Evolutionary conservation across 2,797 vertebrate species (phyloP).

Genomic region (Anas flavirostris): DNA sequence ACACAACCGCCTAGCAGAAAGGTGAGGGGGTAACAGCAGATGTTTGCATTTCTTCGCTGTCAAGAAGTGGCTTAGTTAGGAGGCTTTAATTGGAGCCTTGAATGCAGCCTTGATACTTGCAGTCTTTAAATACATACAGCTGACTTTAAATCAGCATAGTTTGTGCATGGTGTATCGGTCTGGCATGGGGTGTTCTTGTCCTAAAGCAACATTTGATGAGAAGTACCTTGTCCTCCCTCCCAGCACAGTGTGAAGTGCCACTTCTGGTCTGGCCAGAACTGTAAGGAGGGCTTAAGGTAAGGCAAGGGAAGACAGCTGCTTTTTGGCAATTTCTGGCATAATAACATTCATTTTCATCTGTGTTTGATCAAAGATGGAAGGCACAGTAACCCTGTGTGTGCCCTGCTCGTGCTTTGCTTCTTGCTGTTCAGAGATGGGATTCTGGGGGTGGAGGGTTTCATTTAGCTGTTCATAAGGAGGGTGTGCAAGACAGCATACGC

Average conservation of each 20-base stretch:
- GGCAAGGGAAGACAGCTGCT: not conserved
- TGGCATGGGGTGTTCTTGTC: not conserved
- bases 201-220: not conserved
- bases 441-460: not conserved
- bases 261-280: not conserved
- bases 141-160: accelerated
- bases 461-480: not conserved
- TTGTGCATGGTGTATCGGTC: not conserved
- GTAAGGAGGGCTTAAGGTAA: no score
- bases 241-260: not conserved
- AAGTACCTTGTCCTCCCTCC: no score
- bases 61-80: not conserved
- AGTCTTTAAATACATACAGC: not conserved
- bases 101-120: not conserved
- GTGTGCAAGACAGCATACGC: not conserved
- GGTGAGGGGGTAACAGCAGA: not conserved
- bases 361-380: not conserved
- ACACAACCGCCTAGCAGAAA: not conserved
- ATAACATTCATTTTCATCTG: not conserved
- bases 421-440: not conserved
- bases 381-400: not conserved
- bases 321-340: not conserved
- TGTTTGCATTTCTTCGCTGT: not conserved
- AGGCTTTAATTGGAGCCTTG: not conserved
- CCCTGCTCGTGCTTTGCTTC: not conserved